Base-by-base conservation (phyloP, 2,797 vertebrate species). In the Betta splendens region DNA sequence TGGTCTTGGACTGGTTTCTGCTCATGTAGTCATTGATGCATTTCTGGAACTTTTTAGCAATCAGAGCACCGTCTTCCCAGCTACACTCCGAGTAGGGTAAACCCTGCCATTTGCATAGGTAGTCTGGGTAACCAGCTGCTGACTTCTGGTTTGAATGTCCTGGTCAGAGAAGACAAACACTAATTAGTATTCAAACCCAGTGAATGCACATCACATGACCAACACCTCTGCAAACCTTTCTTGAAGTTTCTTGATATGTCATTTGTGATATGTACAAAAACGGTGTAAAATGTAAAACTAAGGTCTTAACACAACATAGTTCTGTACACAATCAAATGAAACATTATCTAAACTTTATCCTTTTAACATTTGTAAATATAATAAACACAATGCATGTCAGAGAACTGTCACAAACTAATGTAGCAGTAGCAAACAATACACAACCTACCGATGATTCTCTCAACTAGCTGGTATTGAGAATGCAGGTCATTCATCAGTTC, bases 91-190 rank as follows among this genome's bases (percentile, higher is more conserved):
- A 98, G 64, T 99, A 99, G 1, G 98, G 90, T 55, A 99, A 91
- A 43, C 98, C 97, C 66, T 99, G 98, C 97, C 97, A 99, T 76
- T 99, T 99, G 83, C 96, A 98, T 17, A 98, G 93, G 84, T 99
- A 99, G 83, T 99, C 98, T 44, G 98, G 98, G 86, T 93, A 98
- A 63, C 98, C 98, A 42, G 97, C 96, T 0, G 94, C 95, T 29
- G 97, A 99, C 79, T 98, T 99, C 83, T 98, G 98, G 89, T 98
- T 98, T 55, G 96, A 98, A 93, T 99, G 97, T 67, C 95, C 98
- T 99, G 86, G 17, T 42, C 60, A 62, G 79, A 75, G 15, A 0
- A 28, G 2, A n/a, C n/a, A n/a, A n/a, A 37, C 40, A 4, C 0
- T 1, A 4, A 39, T 64, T 9, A 46, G 31, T 8, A 23, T 5